These are phyloP conservation scores for Drosophila willistoni DNA, from an alignment of 1,140 invertebrate species.

Conservation along the genomic window DNA sequence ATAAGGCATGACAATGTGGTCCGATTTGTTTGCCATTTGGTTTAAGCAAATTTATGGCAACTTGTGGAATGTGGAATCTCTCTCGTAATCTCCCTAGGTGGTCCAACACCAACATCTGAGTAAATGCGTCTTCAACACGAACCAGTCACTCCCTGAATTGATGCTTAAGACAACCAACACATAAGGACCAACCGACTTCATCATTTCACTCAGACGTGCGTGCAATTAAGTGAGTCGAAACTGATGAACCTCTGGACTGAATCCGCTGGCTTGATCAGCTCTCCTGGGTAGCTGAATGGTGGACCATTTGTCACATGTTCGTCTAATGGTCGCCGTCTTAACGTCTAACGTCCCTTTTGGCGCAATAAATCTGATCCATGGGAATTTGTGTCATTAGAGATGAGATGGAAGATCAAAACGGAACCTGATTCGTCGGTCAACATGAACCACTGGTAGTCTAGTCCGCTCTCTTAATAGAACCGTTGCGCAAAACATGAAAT, in stretches of 20 bases:
- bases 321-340: constrained; percentile 38
- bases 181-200: not conserved
- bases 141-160: not conserved
- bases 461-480: constrained; percentile 24
- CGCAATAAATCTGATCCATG: constrained; percentile 42
- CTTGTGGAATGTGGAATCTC: constrained; percentile 37
- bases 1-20: constrained; percentile 63
- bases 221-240: constrained; percentile 45
- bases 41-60: constrained; percentile 64
- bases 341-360: constrained; percentile 39
- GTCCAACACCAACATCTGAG: constrained; percentile 30
- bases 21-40: constrained; percentile 77
- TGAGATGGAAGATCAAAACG: constrained; percentile 3
- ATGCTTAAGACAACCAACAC: not conserved
- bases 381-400: constrained; percentile 66
- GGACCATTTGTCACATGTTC: constrained; percentile 58
- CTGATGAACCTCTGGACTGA: constrained; percentile 28
- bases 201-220: constrained; percentile 31
- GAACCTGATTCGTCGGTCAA: constrained; percentile 47
- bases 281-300: constrained; percentile 25
- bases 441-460: constrained; percentile 18
- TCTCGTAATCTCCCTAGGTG: constrained; percentile 48
- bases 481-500: constrained; percentile 33
- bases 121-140: constrained; percentile 34
- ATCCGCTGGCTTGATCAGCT: not conserved